Conservation (phyloP, 2,797 vertebrate genomes). For the Pogonophryne albipinna region DNA sequence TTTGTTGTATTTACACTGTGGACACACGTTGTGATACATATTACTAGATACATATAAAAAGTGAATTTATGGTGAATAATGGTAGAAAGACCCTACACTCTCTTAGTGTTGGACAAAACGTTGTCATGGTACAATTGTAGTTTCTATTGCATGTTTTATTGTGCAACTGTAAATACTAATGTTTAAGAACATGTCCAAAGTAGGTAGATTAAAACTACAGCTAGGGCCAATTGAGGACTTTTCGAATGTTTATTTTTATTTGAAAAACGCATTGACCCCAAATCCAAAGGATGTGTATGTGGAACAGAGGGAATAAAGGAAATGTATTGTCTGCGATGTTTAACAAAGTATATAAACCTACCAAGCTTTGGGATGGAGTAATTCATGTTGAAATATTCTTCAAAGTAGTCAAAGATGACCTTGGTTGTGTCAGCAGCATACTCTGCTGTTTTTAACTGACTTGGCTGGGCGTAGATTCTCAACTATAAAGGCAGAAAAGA, state of each 20-base stretch:
- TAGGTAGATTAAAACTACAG: background rate
- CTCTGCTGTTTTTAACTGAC: slow-evolving; percentile 86
- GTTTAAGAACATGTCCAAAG: background rate
- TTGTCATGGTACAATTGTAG: no score
- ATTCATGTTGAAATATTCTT: slow-evolving; percentile 90
- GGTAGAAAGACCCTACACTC: no score
- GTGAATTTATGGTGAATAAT: no score
- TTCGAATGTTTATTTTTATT: background rate
- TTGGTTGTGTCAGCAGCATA: slow-evolving; percentile 92
- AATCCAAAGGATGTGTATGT: background rate
- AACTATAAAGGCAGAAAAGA: slow-evolving; percentile 81
- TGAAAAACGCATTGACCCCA: background rate
- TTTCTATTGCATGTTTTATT: no score
- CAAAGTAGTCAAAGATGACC: slow-evolving; percentile 91
- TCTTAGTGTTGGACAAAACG: no score
- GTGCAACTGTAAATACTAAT: no score
- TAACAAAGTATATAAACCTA: slow-evolving; percentile 61
- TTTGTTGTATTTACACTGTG: background rate
- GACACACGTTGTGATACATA: no score
- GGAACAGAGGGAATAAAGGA: background rate
- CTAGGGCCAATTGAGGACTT: background rate
- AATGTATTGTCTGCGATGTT: background rate
- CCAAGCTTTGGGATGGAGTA: slow-evolving; percentile 95
- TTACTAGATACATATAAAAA: no score
- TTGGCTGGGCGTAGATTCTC: slow-evolving; percentile 91